Evolutionary conservation across 2,888 invertebrate species (phyloP).

Genomic region (Iphiclides podalirius): DNA sequence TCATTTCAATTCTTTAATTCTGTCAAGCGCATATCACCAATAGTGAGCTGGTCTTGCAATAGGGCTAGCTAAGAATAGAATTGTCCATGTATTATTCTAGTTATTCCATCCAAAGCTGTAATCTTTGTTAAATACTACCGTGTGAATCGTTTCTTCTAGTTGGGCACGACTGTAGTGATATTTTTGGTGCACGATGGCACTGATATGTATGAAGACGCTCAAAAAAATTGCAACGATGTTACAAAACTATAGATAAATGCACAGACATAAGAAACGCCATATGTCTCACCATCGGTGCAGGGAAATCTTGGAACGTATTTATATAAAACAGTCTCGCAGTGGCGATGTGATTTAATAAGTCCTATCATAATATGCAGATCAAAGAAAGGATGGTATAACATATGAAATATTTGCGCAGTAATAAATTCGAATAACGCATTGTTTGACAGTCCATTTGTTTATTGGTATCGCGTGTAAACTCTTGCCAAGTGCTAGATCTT

Average conservation of each 20-base stretch:
- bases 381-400: conserved; percentile 6
- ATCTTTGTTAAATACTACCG: no score
- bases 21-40: no score
- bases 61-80: no score
- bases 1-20: no score
- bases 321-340: not conserved
- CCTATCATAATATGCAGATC: conserved; percentile 15
- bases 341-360: not conserved
- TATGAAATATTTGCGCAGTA: conserved; percentile 10
- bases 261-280: not conserved
- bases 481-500: conserved; percentile 13
- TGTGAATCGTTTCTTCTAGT: no score
- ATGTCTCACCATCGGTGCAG: not conserved
- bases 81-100: no score
- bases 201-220: no score
- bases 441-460: conserved; percentile 24
- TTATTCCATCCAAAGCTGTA: no score
- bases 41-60: no score
- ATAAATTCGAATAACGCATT: conserved; percentile 17
- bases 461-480: conserved; percentile 10
- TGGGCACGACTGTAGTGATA: no score
- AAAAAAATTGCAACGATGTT: no score
- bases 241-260: not conserved
- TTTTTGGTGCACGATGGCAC: no score
- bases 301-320: not conserved